Conservation (phyloP, 2,797 vertebrate genomes). For the Muraenolepis orangiensis region DNA sequence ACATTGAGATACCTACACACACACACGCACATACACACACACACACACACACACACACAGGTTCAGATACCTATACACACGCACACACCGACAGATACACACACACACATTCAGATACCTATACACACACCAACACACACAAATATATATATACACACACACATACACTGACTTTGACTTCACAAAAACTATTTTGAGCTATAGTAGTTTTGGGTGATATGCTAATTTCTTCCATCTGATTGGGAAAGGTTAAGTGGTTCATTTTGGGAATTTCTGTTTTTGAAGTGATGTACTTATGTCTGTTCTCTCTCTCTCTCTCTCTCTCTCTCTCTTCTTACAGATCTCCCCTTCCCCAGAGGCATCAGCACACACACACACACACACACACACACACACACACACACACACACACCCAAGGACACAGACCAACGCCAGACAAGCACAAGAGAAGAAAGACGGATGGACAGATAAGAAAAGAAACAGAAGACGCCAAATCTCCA, state of each 20-base stretch:
- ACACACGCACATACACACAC: too few species aligned
- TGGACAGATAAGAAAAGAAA: constrained; percentile 10
- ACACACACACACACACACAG: not conserved
- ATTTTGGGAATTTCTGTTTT: not conserved
- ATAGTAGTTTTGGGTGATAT: not conserved
- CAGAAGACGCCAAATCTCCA: constrained; percentile 19
- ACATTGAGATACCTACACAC: too few species aligned
- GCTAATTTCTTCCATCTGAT: not conserved
- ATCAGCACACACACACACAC: constrained; percentile 19
- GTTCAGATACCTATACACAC: too few species aligned
- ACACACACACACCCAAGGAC: not conserved
- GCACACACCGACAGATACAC: too few species aligned
- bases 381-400: not conserved
- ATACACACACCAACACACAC: too few species aligned
- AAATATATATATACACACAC: not conserved
- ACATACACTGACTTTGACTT: not conserved
- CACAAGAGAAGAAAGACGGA: constrained; percentile 6
- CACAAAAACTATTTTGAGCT: not conserved
- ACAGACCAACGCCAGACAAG: not conserved
- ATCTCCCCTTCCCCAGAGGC: constrained; percentile 38
- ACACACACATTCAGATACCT: too few species aligned
- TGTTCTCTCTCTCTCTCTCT: not conserved
- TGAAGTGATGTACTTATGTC: constrained; percentile 8
- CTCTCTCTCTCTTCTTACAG: constrained; percentile 7
- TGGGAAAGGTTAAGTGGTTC: not conserved